A percentile compares a stretch with the other conserved stretches of the same genome.
Conservation (phyloP, 2,113 vertebrate species). For the Bos taurus region DNA sequence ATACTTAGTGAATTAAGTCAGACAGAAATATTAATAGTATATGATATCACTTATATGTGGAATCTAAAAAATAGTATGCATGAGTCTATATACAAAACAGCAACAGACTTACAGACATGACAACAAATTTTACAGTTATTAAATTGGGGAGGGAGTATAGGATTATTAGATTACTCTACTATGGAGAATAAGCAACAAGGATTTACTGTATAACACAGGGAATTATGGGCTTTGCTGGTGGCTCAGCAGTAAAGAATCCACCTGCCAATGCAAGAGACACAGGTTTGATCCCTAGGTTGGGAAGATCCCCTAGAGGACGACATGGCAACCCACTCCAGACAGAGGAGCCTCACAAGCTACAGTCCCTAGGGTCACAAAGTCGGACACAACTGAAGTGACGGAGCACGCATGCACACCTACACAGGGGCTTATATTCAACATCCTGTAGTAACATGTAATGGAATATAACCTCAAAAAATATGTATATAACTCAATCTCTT, state of each 20-base stretch:
- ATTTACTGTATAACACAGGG: neutral
- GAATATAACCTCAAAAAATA: neutral
- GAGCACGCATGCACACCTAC: neutral
- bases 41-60: neutral
- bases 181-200: neutral
- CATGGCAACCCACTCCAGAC: neutral
- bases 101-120: neutral
- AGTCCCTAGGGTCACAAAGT: neutral
- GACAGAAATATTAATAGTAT: neutral
- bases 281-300: neutral
- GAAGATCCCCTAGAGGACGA: neutral
- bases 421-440: neutral
- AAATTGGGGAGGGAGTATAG: neutral
- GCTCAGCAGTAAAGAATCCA: neutral
- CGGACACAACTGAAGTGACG: fast-evolving
- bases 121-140: neutral
- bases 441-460: neutral
- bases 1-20: neutral
- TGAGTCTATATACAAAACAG: neutral
- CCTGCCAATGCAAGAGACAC: neutral
- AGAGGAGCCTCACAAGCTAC: neutral
- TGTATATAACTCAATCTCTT: neutral
- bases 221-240: neutral
- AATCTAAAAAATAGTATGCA: neutral
- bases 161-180: neutral